A percentile compares a stretch with the other conserved stretches of the same genome.
Evolutionary conservation across 1,140 invertebrate genomes (phyloP).

Genomic region (Hycleus cichorii): DNA sequence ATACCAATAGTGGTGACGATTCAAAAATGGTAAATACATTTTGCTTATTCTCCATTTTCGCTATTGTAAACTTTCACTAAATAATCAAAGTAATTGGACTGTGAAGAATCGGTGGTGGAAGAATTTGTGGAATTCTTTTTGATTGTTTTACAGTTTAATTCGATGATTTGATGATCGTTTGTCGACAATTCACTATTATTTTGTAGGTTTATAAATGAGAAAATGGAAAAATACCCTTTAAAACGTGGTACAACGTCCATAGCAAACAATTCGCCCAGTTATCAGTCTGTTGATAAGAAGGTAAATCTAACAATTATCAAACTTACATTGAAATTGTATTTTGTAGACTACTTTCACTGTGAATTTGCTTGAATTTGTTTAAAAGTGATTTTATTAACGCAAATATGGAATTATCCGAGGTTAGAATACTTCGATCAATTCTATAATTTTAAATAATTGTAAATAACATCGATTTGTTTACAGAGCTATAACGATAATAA

Average conservation of each 20-base stretch:
- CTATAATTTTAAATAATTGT: too few relatives aligned
- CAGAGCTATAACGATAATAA: too few relatives aligned
- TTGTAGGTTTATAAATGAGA: slow-evolving; percentile 26
- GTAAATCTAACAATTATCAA: slow-evolving; percentile 30
- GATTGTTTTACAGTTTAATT: too few relatives aligned
- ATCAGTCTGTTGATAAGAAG: slow-evolving; percentile 48
- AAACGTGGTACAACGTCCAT: slow-evolving; percentile 41
- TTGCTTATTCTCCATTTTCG: background rate
- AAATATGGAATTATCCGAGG: too few relatives aligned
- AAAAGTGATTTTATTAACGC: too few relatives aligned
- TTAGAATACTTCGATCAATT: too few relatives aligned
- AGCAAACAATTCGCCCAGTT: slow-evolving; percentile 40
- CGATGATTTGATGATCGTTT: too few relatives aligned
- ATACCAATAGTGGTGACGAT: too few relatives aligned
- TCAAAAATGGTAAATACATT: slow-evolving; percentile 14
- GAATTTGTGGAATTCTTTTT: slow-evolving; percentile 4
- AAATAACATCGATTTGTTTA: too few relatives aligned
- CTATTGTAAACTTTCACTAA: slow-evolving; percentile 6
- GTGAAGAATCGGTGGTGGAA: slow-evolving; percentile 3
- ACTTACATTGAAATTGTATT: too few relatives aligned
- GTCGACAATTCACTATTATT: background rate
- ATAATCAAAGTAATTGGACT: slow-evolving; percentile 5
- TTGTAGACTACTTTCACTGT: background rate
- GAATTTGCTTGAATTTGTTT: background rate
- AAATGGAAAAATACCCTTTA: slow-evolving; percentile 48